Evolutionary conservation across 30 jellyfish, hydroid and myxozoan genomes (phyloP), one percentile per base, ranked within the genome.

Genomic region (Chironex yamaguchii): DNA sequence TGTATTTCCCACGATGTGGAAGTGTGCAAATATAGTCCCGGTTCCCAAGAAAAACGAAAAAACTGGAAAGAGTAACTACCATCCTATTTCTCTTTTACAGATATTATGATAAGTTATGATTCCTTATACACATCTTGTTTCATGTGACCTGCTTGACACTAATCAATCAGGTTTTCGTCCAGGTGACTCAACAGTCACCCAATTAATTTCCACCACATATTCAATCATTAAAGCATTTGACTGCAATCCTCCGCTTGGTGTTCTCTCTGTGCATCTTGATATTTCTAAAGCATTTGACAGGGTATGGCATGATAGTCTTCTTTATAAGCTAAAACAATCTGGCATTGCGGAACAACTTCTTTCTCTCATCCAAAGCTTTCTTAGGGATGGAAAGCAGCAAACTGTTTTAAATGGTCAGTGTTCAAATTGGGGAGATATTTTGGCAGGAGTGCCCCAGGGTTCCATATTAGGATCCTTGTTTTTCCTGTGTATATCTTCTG

Each of bases 291-390:
- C 86, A 20, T 68, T 68, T 34, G 91, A 81, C 67, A 79, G 90
- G 71, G 90, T 79, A 32, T 81, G 91, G 84, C 91, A 81, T 49
- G 84, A 81, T 49, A 84, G 91, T 48, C 85, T 81, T 27, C 65
- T 81, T 65, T 81, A 63, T 66, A 81, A 79, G 52, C 51, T 81
- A 81, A 65, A 64, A 49, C 85, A 76, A 34, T 81, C 78, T 66
- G 91, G 91, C 34, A 77, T 81, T 49, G 36, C 91, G 48, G 91
- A 84, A 31, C 33, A 81, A 63, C 73, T 81, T 29, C 85, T 71
- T 4, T 49, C 21, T 32, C 6, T 36, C 9, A 71, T 71, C 33
- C 80, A 77, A 77, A 53, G 68, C 71, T 12, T 71, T 36, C 85
- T 71, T 34, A 49, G 25, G 23, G 74, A 75, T 49, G 62, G 81